These are phyloP conservation scores for Stegana nigrithorax DNA, from an alignment of 2,888 invertebrate species.

Conservation along the genomic window DNA sequence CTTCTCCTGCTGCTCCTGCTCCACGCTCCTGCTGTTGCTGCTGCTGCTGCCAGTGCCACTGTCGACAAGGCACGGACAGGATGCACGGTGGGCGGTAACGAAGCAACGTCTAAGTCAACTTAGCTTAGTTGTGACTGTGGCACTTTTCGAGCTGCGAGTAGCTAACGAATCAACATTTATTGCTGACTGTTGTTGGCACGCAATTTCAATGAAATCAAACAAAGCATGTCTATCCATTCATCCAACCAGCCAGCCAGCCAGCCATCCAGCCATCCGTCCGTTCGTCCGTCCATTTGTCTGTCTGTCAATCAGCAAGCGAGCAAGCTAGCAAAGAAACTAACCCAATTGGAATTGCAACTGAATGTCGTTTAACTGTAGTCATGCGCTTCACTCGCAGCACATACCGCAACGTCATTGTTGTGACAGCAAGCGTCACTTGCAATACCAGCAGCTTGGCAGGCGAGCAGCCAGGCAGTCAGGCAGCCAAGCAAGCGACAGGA, in stretches of 20 bases:
- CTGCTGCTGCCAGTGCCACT: no score
- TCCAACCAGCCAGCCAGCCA: no score
- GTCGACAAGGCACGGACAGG: no score
- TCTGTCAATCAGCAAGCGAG: no score
- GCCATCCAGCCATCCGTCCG: no score
- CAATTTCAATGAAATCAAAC: conserved; percentile 14
- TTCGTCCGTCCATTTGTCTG: not conserved
- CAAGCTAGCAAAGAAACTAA: no score
- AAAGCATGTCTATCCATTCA: no score
- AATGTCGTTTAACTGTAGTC: not conserved
- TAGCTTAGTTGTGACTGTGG: not conserved
- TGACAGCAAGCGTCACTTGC: conserved; percentile 41
- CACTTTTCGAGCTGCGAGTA: no score
- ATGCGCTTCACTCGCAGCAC: conserved; percentile 6
- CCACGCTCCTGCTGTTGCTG: not conserved
- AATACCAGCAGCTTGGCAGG: not conserved
- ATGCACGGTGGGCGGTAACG: no score
- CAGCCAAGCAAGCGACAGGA: conserved; percentile 23
- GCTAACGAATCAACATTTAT: no score
- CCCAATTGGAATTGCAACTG: not conserved
- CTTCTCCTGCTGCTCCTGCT: not conserved
- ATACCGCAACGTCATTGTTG: conserved; percentile 51
- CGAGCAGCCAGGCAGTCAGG: not conserved
- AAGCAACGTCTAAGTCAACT: no score
- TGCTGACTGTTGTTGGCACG: conserved; percentile 15